These are phyloP conservation scores for Scophthalmus maximus DNA, from an alignment of 2,113 vertebrate genomes.

Conservation along the genomic window DNA sequence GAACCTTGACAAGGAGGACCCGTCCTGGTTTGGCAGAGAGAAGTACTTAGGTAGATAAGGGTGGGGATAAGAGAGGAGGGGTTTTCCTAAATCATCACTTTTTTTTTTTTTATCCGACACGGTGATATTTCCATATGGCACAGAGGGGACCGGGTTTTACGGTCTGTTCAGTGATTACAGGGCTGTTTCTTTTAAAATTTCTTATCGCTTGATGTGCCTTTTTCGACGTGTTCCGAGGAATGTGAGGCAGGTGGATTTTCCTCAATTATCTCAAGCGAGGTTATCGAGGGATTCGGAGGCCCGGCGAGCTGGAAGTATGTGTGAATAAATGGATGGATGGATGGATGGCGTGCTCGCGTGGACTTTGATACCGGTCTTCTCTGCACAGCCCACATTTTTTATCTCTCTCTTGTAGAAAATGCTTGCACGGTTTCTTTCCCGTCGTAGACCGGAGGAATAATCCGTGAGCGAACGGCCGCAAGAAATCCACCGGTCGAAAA, in stretches of 20 bases:
- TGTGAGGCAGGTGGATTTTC: slow-evolving; percentile 38
- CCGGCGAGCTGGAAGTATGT: neutral
- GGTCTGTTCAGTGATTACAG: slow-evolving; percentile 2
- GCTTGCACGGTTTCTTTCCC: neutral
- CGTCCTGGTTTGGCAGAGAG: slow-evolving; percentile 28
- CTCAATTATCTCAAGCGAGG: slow-evolving; percentile 30
- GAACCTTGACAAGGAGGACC: slow-evolving; percentile 74
- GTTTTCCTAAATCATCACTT: slow-evolving; percentile 31
- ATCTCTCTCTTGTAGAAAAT: neutral
- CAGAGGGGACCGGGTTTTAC: neutral
- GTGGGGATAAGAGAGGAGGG: slow-evolving; percentile 1
- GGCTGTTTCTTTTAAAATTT: slow-evolving; percentile 14
- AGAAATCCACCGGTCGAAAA: neutral
- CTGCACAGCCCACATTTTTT: too few species aligned
- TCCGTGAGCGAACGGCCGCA: neutral
- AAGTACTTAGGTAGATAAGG: slow-evolving; percentile 30
- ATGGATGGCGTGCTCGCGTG: neutral
- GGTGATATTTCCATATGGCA: slow-evolving; percentile 19
- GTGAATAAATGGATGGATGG: neutral
- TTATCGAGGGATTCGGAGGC: slow-evolving; percentile 32
- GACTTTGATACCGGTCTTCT: too few species aligned
- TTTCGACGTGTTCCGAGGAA: slow-evolving; percentile 29
- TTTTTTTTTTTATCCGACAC: slow-evolving; percentile 36
- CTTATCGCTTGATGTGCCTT: slow-evolving; percentile 20
- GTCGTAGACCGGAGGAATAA: neutral